A percentile compares a stretch with the other conserved stretches of the same genome.
These are phyloP conservation scores for Elmis aenea DNA, from an alignment of 2,888 invertebrate genomes.

Conservation along the genomic window DNA sequence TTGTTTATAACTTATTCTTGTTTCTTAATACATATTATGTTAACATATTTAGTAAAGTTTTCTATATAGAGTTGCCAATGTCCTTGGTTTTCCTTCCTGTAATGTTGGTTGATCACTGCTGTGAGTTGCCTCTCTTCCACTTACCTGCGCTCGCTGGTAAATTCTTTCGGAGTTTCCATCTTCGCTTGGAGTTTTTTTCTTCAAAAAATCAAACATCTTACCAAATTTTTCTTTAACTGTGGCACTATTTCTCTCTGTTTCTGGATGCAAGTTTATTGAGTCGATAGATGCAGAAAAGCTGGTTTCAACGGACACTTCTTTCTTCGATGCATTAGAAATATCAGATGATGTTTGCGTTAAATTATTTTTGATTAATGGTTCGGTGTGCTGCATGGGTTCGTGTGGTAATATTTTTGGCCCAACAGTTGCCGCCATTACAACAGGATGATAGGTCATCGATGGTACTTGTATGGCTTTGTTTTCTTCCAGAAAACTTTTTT, in stretches of 20 bases:
- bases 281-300: no score
- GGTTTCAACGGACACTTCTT: not conserved
- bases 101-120: no score
- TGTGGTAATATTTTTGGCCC: not conserved
- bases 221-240: not conserved
- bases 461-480: not conserved
- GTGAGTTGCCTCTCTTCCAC: no score
- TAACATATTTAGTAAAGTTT: no score
- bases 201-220: not conserved
- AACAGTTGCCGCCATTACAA: not conserved
- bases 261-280: not conserved
- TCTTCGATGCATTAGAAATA: not conserved
- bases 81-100: no score
- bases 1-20: no score
- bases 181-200: not conserved
- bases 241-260: not conserved
- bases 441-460: not conserved
- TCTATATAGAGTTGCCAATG: no score
- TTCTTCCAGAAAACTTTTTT: conserved; percentile 2
- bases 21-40: no score
- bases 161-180: no score
- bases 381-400: no score
- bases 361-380: not conserved
- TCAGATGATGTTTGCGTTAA: not conserved
- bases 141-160: no score